These are phyloP conservation scores for Holothuria glaberrima DNA, from an alignment of 35 echinoderm and acorn worm species.

Conservation along the genomic window DNA sequence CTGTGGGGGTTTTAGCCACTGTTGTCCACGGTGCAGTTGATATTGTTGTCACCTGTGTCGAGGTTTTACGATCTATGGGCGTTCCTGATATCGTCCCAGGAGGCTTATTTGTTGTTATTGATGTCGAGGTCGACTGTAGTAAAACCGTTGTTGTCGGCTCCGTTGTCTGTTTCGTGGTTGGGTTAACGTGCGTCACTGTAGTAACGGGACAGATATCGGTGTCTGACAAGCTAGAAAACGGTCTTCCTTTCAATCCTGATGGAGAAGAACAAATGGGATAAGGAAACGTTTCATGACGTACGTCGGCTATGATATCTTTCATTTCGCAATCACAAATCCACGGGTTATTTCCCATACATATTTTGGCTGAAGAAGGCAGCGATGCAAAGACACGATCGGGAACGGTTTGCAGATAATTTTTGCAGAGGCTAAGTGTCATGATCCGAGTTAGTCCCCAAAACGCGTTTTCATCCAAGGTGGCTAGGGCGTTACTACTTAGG, in stretches of 20 bases:
- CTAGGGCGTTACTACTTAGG: background rate
- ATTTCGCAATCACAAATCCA: conserved; percentile 23
- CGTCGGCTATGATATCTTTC: background rate
- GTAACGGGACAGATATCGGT: background rate
- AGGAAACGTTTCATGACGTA: conserved; percentile 2
- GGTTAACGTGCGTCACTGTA: background rate
- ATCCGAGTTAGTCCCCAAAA: too few species aligned
- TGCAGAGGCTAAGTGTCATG: background rate
- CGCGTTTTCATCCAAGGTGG: background rate
- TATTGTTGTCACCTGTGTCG: too few species aligned
- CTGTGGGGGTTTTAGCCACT: too few species aligned
- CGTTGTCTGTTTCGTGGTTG: background rate
- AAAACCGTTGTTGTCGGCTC: too few species aligned
- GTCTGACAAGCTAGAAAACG: background rate
- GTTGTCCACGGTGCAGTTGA: too few species aligned
- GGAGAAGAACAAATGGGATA: too few species aligned
- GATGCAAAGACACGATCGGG: background rate
- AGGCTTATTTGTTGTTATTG: background rate
- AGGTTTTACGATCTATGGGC: too few species aligned
- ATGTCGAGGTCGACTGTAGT: background rate
- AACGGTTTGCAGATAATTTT: background rate
- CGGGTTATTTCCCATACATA: conserved; percentile 25
- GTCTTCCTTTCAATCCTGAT: conserved; percentile 3
- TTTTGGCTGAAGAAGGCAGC: background rate
- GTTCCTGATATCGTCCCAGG: background rate